Evolutionary conservation across 1,140 invertebrate genomes (phyloP), one percentile per base, ranked within the genome.

Genomic region (Hestina assimilis): DNA sequence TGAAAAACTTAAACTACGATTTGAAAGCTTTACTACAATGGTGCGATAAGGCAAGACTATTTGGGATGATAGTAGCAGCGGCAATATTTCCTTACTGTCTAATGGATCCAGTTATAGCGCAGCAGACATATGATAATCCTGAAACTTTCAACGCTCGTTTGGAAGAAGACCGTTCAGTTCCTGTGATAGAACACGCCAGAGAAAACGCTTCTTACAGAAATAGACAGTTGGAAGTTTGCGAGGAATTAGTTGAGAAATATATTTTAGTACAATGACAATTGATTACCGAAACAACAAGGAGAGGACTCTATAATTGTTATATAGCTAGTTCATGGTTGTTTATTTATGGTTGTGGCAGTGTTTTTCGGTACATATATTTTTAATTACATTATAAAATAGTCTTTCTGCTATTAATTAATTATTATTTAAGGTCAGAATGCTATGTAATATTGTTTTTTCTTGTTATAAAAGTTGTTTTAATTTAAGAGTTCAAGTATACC

Each of bases 161-260:
- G 4, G 42, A 68, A 11, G 74, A 71, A 23, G 78, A 84, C 35
- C 65, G 81, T 7, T 60, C 76, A 19, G 63, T 41, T 38, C 83
- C 83, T 1, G 79, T 87, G 15, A 9, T 83, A 38, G 59, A 45
- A 1, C 55, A 79, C 26, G 71, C 73, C 1, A 33, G 45, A 1
- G 29, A 63, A 2, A 63, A 58, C 29, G 1, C 15, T 0, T 11
- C 11, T 1, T 87, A 77, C 52, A 59, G 54, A 15, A 40, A 68
- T 4, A 64, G 74, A 19, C 67, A 69, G 43, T 4, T 87, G 11
- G 72, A 80, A 21, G 38, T 73, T 2, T 58, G 38, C 14, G 83
- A 84, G 33, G 79, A 87, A 35, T 80, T 82, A 17, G 51, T 79
- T 1, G 74, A 81, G 17, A 68, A 72, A 46, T 86, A 75, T 40